These are phyloP conservation scores for Bucco capensis DNA, from an alignment of 2,113 vertebrate genomes.

Conservation along the genomic window DNA sequence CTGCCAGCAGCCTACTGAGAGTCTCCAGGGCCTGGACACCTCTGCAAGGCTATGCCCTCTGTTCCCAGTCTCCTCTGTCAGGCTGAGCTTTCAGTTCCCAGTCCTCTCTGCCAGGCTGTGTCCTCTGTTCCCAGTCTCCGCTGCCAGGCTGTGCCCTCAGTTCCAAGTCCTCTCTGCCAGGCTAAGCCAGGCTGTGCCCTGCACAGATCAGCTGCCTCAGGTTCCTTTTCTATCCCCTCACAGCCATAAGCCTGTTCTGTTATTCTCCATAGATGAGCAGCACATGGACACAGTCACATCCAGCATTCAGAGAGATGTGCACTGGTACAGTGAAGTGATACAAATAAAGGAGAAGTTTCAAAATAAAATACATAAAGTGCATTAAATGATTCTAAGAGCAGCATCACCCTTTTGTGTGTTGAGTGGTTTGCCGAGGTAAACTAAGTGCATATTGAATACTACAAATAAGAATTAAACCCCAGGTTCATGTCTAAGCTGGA, in stretches of 20 bases:
- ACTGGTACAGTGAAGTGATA: fast-evolving
- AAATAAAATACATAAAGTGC: neutral
- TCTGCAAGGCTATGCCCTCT: neutral
- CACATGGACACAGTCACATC: fast-evolving
- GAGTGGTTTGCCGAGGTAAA: neutral
- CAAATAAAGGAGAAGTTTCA: fast-evolving
- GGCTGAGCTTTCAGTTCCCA: neutral
- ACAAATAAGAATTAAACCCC: no score
- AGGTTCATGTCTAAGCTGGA: neutral
- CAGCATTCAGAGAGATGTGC: no score
- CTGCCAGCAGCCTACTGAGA: neutral
- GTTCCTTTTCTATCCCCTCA: no score
- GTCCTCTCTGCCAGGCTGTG: neutral
- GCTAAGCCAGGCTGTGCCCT: no score
- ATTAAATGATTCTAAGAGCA: neutral
- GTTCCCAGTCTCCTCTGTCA: neutral
- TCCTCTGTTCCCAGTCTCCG: neutral
- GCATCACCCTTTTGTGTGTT: neutral
- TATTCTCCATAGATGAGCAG: fast-evolving
- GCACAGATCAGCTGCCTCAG: no score
- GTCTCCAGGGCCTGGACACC: neutral
- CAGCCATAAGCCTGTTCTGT: no score
- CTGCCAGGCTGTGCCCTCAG: neutral
- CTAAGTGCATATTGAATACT: neutral
- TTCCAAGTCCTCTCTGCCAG: no score